Percentiles rank a stretch among this genome's conserved stretches.
Conservation (phyloP, 2,797 vertebrate species). For the Lacerta viridis region DNA sequence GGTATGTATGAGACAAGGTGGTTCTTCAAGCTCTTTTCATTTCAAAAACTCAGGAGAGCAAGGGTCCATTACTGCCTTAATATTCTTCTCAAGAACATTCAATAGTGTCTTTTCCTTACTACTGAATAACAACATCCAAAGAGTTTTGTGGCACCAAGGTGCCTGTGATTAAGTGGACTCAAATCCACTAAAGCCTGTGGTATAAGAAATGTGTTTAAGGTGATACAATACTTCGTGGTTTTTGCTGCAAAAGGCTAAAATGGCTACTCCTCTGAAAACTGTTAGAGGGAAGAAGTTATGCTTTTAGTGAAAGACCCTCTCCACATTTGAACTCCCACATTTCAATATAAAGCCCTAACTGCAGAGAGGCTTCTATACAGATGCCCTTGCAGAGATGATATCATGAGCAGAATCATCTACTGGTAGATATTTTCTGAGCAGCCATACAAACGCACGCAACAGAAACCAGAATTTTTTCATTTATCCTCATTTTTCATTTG, state of each 20-base stretch:
- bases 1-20: not conserved
- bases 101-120: not conserved
- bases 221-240: too few species aligned
- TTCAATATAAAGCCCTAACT: not conserved
- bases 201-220: too few species aligned
- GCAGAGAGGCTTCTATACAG: not conserved
- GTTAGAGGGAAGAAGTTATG: too few species aligned
- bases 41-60: too few species aligned
- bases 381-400: not conserved
- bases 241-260: too few species aligned
- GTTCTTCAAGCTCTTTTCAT: not conserved
- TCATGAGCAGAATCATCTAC: not conserved
- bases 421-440: not conserved
- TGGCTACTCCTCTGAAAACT: too few species aligned
- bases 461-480: not conserved
- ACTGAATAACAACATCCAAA: not conserved
- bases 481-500: slow-evolving; percentile 5
- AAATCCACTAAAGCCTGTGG: too few species aligned
- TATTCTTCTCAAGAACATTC: too few species aligned
- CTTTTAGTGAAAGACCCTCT: not conserved
- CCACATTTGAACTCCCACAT: not conserved
- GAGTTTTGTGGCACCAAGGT: not conserved
- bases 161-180: too few species aligned
- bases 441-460: not conserved
- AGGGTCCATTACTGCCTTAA: too few species aligned